Percentiles rank a stretch among this genome's conserved stretches.
phyloP scores from a whole-genome alignment of 92 coral and sea anemone species.

The Siderastrea siderea region DNA sequence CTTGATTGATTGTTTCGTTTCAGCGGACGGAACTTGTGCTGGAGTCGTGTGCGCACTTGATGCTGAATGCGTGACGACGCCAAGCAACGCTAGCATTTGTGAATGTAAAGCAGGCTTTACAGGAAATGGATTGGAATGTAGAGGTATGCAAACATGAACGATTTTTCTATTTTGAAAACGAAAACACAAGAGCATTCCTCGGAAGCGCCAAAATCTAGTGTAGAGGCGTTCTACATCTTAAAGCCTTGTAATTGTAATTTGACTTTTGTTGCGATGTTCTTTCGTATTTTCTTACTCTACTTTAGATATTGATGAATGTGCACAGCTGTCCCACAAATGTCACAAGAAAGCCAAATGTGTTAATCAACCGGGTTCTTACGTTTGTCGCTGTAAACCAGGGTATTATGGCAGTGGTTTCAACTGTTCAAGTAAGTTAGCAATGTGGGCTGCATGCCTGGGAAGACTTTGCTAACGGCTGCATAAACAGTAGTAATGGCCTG shows the following conservation, averaged over 20 bases:
- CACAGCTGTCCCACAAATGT: constrained; percentile 65
- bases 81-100: constrained; percentile 70
- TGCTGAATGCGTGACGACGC: constrained; percentile 73
- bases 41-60: constrained; percentile 76
- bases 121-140: constrained; percentile 78
- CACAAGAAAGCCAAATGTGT: constrained; percentile 82
- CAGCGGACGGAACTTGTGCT: constrained; percentile 87
- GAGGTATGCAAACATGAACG: constrained; percentile 41
- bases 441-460: no score
- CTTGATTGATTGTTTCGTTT: not conserved
- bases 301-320: constrained; percentile 85
- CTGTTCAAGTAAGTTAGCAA: constrained; percentile 86
- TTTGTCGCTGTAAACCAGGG: constrained; percentile 87
- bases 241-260: no score
- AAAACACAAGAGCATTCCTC: not conserved
- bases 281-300: not conserved
- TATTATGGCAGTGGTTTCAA: constrained; percentile 90
- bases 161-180: not conserved
- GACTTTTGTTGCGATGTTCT: not conserved
- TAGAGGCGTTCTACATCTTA: not conserved
- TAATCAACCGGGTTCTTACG: constrained; percentile 75
- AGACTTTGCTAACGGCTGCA: no score
- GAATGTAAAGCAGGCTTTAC: constrained; percentile 79
- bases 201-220: not conserved
- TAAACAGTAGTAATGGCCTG: no score